Evolutionary conservation across 2,113 vertebrate genomes (phyloP), one percentile per base, ranked within the genome.

Genomic region (Phrynosoma blainvillii): DNA sequence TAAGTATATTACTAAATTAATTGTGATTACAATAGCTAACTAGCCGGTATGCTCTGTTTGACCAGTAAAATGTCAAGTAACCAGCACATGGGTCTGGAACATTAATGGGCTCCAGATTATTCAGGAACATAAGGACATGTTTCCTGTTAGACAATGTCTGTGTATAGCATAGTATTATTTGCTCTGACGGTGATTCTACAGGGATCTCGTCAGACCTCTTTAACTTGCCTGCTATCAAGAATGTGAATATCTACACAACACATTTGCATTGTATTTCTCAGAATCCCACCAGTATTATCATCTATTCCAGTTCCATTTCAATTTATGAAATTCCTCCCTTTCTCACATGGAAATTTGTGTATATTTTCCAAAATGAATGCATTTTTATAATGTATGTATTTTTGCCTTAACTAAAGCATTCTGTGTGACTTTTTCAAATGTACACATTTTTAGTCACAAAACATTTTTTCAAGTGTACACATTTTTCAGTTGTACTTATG

Each of bases 1-100:
- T 96, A 89, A 95, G 96, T 96, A 78, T 84, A 1, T 56, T 73
- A 75, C 70, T 92, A 70, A 54, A 0, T 11, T 2, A 21, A 20
- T 23, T 56, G n/a, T 40, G 8, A 30, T 47, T 83, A 18, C 23
- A 25, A 14, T 18, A 30, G n/a, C 40, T 47, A 68, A 21, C 16
- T 4, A 65, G 56, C 8, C 2, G 77, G 47, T 32, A 54, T 21
- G n/a, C 30, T 23, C 70, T 47, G 18, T 76, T 42, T 12, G 1
- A 12, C 3, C 36, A 32, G 23, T 42, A 68, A 6, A 30, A 42
- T 62, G n/a, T 62, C 54, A 36, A 71, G 65, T n/a, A 82, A 82
- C 12, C 62, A 18, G 7, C 0, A 11, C 2, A n/a, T 27, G 20
- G 66, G 66, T 71, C 42, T 71, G 18, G n/a, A 84, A 84, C 10